Percentiles rank a stretch among this genome's conserved stretches.
These are phyloP conservation scores for Euthynnus affinis DNA, from an alignment of 2,797 vertebrate genomes.

Conservation along the genomic window DNA sequence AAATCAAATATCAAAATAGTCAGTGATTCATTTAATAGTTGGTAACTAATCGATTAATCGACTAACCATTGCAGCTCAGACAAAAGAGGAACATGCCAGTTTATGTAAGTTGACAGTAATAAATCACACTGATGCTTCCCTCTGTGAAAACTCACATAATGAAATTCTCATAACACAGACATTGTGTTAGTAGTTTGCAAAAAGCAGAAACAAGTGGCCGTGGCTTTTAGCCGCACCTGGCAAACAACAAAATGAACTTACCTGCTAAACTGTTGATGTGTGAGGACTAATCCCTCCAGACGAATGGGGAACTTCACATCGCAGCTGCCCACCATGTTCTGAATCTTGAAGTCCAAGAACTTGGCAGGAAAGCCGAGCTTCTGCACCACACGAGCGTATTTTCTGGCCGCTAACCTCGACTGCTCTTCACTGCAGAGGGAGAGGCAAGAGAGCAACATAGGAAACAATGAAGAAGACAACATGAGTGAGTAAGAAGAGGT, in stretches of 20 bases:
- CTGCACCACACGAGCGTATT: constrained; percentile 98
- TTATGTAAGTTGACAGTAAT: background rate
- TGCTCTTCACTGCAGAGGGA: constrained; percentile 92
- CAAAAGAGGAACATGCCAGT: no score
- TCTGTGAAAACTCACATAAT: background rate
- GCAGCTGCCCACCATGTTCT: constrained; percentile 99
- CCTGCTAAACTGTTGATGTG: constrained; percentile 99
- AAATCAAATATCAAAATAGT: no score
- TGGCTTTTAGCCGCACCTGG: background rate
- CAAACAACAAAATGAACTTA: constrained; percentile 61
- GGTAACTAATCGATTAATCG: no score
- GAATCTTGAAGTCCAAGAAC: constrained; percentile 99
- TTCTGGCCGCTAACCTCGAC: constrained; percentile 96
- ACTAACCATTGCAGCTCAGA: background rate
- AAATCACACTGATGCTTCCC: background rate
- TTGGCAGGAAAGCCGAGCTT: constrained; percentile 99
- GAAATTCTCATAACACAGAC: background rate
- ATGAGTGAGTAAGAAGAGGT: background rate
- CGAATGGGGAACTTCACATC: constrained; percentile 99
- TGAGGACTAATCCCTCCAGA: constrained; percentile 96
- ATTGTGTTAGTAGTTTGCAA: background rate
- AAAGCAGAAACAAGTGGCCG: background rate
- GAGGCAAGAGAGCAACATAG: background rate
- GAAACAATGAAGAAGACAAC: background rate
- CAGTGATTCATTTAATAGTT: no score